Percentiles rank a stretch among this genome's conserved stretches.
phyloP scores from a whole-genome alignment of 2,797 vertebrate genomes.

The Pteropus rufus region DNA sequence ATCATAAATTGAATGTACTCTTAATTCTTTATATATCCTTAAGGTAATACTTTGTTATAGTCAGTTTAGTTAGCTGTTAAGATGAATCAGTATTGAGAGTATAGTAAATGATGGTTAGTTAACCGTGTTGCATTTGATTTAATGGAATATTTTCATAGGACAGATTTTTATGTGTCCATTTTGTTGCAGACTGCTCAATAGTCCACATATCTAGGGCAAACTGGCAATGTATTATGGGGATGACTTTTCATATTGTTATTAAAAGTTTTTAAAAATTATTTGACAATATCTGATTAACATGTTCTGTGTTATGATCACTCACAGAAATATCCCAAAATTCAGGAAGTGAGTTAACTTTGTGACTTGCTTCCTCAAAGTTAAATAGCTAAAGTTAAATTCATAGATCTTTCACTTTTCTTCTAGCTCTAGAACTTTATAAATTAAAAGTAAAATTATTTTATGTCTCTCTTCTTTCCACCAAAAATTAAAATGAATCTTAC shows the following conservation, averaged over 20 bases:
- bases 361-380: neutral
- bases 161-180: neutral
- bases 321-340: neutral
- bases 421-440: neutral
- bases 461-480: neutral
- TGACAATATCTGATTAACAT: neutral
- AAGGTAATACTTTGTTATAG: neutral
- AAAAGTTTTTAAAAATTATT: neutral
- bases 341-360: neutral
- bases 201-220: neutral
- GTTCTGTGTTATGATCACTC: neutral
- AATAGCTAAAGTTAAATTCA: neutral
- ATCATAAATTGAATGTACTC: neutral
- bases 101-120: neutral
- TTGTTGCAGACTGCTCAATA: neutral
- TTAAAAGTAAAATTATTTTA: neutral
- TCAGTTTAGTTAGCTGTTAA: neutral
- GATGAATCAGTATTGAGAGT: neutral
- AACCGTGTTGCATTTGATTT: neutral
- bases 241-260: neutral
- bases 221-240: neutral
- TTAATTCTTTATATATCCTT: neutral
- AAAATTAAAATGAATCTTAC: constrained; percentile 17
- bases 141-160: neutral
- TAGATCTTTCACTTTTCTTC: neutral